Base-by-base conservation (phyloP, 2,797 vertebrate species). In the Tokudaia tokunoshimensis region DNA sequence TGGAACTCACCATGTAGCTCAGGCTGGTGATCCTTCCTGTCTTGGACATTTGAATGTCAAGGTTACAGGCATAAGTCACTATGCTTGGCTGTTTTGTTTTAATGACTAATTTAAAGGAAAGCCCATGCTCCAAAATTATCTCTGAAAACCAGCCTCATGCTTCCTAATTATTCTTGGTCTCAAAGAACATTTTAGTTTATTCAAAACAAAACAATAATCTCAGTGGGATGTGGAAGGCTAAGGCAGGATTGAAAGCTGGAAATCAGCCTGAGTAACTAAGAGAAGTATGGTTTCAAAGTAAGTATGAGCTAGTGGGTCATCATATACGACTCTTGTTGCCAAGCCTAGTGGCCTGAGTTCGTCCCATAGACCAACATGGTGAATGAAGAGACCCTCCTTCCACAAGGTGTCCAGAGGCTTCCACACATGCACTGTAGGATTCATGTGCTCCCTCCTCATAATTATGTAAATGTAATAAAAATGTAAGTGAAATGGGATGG, bases 101-200 rank as follows among this genome's bases (percentile, higher is more conserved):
- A 96, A 83, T n/a, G 22, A 70, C 17, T 14, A 47, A 10, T 20
- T 0, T 67, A 59, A 94, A 52, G 80, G 91, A 83, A 90, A 65
- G 47, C 0, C 2, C 7, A 50, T 17, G 13, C 57, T 94, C n/a
- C n/a, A 67, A 78, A 91, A 61, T 2, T 47, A n/a, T 82, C 79
- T 85, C 75, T n/a, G 70, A 86, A 52, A 50, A 22, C 55, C 72
- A 74, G 80, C 19, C 31, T 44, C 0, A 6, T 34, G 17, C 41
- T n/a, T 88, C 52, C 41, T 9, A 94, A 78, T 88, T 63, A 81
- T 74, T 74, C 37, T 89, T 55, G 44, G 47, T 75, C 11, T 26
- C 85, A 52, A 92, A 84, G 37, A 82, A 72, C 37, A 86, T 87
- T 93, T 70, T 79, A 52, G 85, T 22, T 95, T 50, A 61, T 76